Percentiles rank a stretch among this genome's conserved stretches.
Conservation (phyloP, 1,140 invertebrate genomes). For the Drosophila pruinosa region DNA sequence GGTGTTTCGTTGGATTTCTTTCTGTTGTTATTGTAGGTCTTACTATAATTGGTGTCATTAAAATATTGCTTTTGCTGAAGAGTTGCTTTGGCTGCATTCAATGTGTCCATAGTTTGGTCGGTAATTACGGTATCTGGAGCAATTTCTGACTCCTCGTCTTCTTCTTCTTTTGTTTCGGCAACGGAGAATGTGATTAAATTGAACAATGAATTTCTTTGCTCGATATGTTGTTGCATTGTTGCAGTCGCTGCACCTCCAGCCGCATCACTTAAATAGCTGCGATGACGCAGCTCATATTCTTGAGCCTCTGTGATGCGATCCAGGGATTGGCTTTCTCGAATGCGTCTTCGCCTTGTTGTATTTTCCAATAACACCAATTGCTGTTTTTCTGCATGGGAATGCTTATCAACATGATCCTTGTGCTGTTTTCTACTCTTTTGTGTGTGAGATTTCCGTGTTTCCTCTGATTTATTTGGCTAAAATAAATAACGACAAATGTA, state of each 20-base stretch:
- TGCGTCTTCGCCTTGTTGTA: slow-evolving; percentile 84
- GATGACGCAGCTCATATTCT: slow-evolving; percentile 85
- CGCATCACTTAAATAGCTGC: slow-evolving; percentile 59
- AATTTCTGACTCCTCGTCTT: slow-evolving; percentile 62
- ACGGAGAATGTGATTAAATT: slow-evolving; percentile 73
- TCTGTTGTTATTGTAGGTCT: slow-evolving; percentile 42
- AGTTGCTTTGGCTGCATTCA: slow-evolving; percentile 76
- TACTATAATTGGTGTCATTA: slow-evolving; percentile 67
- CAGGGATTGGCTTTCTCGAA: slow-evolving; percentile 91
- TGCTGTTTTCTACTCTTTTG: slow-evolving; percentile 69
- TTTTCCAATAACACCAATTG: slow-evolving; percentile 19
- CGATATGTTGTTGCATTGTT: slow-evolving; percentile 59
- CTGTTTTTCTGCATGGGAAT: slow-evolving; percentile 65
- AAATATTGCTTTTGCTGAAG: slow-evolving; percentile 77
- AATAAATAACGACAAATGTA: not conserved
- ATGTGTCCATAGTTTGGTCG: slow-evolving; percentile 76
- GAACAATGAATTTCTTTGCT: slow-evolving; percentile 70
- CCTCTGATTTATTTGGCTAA: slow-evolving; percentile 73
- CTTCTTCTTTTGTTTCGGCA: slow-evolving; percentile 75
- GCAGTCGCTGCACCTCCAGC: slow-evolving; percentile 33
- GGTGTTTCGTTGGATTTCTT: slow-evolving; percentile 78
- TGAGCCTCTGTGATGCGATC: slow-evolving; percentile 92
- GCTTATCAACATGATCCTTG: slow-evolving; percentile 67
- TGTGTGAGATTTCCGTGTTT: slow-evolving; percentile 70
- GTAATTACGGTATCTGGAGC: slow-evolving; percentile 53